Evolutionary conservation across 2,113 vertebrate genomes (phyloP), one percentile per base, ranked within the genome.

Genomic region (Abramis brama): DNA sequence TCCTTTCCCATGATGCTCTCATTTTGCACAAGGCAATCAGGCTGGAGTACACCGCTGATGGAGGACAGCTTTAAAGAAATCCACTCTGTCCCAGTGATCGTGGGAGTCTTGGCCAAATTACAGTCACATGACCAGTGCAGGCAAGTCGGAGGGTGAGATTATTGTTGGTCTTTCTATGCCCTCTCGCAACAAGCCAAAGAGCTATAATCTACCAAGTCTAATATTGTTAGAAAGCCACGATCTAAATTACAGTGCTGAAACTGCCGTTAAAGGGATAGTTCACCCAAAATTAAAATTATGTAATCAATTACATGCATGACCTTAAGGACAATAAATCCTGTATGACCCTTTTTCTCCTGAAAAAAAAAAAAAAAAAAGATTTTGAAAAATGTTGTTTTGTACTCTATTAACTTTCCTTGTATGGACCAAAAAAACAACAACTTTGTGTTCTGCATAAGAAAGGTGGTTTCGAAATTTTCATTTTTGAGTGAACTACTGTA

Each of bases 1-100:
- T 90, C 87, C 85, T 85, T 91, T 91, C 88, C 84, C 85, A 90
- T 89, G 87, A 89, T 91, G 87, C 90, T 85, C 87, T 55, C 62
- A 87, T 36, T 89, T 62, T 86, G 88, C 71, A 75, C 52, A 0
- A 75, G 78, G 74, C 82, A 75, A 89, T 88, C 86, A 85, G 77
- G 91, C 33, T 85, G 90, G 81, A 64, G 86, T 78, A 64, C 70
- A 45, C 70, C 39, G 83, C 81, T 85, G 64, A 86, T 76, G 79
- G 82, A 86, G 86, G 89, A 87, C 39, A 27, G 86, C 88, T 68
- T 85, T 45, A 74, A 85, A 82, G 80, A 64, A 85, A 64, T 50
- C 83, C 43, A 43, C 73, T 76, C 71, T 25, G 59, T 84, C 10
- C 75, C 27, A 80, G 86, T 11, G 76, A 79, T 87, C 86, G 71